A percentile compares a stretch with the other conserved stretches of the same genome.
These are phyloP conservation scores for Cercopithecus petaurista DNA, from an alignment of 2,797 vertebrate species.

Conservation along the genomic window DNA sequence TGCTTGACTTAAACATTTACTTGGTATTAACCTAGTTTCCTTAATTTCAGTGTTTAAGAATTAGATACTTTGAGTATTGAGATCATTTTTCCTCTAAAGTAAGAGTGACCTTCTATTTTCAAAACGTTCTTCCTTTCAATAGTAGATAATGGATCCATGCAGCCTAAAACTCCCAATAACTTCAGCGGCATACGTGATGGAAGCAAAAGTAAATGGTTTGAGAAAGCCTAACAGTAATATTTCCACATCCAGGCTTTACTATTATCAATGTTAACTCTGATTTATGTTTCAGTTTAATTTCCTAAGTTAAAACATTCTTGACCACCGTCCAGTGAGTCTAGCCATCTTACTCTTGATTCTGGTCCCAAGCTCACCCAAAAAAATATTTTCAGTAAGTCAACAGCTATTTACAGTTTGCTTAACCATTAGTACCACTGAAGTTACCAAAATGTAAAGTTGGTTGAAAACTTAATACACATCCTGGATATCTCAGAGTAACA, in stretches of 20 bases:
- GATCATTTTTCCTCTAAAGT: not conserved
- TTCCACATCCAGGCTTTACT: not conserved
- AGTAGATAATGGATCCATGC: not conserved
- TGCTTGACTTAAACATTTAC: slow-evolving; percentile 36
- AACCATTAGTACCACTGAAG: not conserved
- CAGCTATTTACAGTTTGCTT: slow-evolving; percentile 12
- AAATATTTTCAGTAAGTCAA: not conserved
- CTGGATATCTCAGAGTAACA: slow-evolving; percentile 34
- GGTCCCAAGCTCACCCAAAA: not conserved
- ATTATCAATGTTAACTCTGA: not conserved
- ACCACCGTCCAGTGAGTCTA: not conserved
- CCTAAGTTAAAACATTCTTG: not conserved
- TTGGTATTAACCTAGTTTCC: slow-evolving; percentile 28
- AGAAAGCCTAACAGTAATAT: not conserved
- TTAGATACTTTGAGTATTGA: slow-evolving; percentile 2
- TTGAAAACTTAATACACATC: slow-evolving; percentile 7
- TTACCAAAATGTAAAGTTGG: slow-evolving; percentile 54
- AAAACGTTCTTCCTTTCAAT: not conserved
- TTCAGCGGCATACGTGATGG: not conserved
- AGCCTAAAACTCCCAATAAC: not conserved
- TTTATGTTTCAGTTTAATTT: slow-evolving; percentile 28
- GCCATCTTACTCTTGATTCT: not conserved
- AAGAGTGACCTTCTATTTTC: slow-evolving; percentile 20
- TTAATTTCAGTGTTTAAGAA: slow-evolving; percentile 56
- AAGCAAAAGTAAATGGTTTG: not conserved